Evolutionary conservation across 2,797 vertebrate species (phyloP).

Genomic region (Scyliorhinus canicula): DNA sequence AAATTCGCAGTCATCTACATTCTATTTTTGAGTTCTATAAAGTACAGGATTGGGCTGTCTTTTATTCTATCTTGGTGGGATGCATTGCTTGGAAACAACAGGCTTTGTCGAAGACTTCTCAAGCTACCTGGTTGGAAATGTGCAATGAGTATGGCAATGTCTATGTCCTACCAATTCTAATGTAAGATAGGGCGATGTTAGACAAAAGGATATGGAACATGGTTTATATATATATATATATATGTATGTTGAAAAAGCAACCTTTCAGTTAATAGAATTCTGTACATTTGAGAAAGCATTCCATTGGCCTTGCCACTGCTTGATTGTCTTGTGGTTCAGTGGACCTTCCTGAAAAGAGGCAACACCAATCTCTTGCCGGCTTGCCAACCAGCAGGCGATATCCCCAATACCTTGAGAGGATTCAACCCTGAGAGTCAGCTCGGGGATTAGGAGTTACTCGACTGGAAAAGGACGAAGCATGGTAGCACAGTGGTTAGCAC

Average conservation of each 20-base stretch:
- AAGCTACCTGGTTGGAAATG: neutral
- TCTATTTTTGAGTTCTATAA: too few relatives aligned
- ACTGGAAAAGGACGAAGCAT: neutral
- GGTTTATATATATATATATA: neutral
- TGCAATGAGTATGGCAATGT: neutral
- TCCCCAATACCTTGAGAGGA: too few relatives aligned
- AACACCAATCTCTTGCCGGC: too few relatives aligned
- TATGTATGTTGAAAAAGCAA: neutral
- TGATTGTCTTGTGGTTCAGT: too few relatives aligned
- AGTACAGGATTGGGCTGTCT: too few relatives aligned
- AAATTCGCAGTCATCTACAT: too few relatives aligned
- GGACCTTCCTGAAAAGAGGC: too few relatives aligned
- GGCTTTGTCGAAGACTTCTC: neutral
- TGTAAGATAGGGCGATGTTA: neutral
- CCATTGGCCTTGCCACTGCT: too few relatives aligned
- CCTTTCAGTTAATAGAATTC: neutral
- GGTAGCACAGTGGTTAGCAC: too few relatives aligned
- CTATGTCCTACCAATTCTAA: neutral
- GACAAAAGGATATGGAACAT: neutral
- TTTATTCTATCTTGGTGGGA: neutral
- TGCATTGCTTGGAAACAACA: neutral
- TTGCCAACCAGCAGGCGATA: too few relatives aligned
- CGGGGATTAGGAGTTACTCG: neutral
- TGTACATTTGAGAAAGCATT: neutral
- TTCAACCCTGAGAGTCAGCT: neutral